phyloP scores from a whole-genome alignment of 2,113 vertebrate genomes.

The Capreolus pygargus region DNA sequence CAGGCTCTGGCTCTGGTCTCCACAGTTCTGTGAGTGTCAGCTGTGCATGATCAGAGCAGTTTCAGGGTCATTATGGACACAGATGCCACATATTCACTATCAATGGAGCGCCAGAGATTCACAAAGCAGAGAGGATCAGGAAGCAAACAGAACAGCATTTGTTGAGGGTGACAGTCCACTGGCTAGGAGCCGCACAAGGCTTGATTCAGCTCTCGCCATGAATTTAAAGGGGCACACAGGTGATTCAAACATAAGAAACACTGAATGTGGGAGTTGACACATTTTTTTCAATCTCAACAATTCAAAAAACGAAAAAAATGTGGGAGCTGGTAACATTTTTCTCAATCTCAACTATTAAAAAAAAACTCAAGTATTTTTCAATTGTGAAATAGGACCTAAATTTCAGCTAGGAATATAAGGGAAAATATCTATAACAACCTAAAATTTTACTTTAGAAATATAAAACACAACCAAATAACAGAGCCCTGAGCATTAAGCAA shows the following conservation, averaged over 20 bases:
- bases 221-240: background rate
- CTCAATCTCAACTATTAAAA: background rate
- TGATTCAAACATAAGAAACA: background rate
- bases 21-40: background rate
- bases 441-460: background rate
- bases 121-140: background rate
- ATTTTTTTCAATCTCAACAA: background rate
- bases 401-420: background rate
- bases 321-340: background rate
- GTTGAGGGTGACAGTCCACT: background rate
- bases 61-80: background rate
- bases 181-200: background rate
- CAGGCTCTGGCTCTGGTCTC: background rate
- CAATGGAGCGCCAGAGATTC: background rate
- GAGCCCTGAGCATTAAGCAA: background rate
- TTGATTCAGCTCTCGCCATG: accelerated
- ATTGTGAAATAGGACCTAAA: background rate
- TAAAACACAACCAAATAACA: background rate
- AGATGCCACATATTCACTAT: background rate
- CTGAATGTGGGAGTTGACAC: background rate
- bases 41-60: background rate
- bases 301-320: background rate
- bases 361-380: background rate
- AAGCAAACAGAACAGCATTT: background rate
- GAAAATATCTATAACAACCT: background rate